Base-by-base conservation (phyloP, 2,797 vertebrate species). In the Carduelis carduelis region DNA sequence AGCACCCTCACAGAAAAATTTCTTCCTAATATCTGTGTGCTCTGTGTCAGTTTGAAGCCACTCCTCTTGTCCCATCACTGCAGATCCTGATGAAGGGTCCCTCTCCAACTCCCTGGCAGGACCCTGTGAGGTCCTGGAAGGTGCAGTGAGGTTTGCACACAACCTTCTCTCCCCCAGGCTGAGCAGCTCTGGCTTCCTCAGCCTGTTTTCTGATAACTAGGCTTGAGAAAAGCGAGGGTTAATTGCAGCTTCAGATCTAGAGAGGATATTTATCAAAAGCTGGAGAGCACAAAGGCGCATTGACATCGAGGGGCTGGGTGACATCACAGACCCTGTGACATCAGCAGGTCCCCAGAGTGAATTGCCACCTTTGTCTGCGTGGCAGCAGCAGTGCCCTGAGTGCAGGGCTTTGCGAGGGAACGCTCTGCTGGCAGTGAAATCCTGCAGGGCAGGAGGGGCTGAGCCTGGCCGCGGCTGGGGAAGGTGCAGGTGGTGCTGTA, bases 321-420 rank as follows among this genome's bases (percentile, higher is more conserved):
- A 95, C 82, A 80, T 97, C 96, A 95, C 74, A 83, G 23, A 39
- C 43, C 18, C 82, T 89, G 81, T 97, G 96, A 95, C 95, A 93
- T 96, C 95, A 97, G 89, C 93, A 91, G 72, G 46, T 64, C 75
- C 92, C 80, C 28, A 28, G 87, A 93, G 94, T 98, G 89, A 98
- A 98, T 97, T 96, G 78, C 81, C 21, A 89, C 81, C 97, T 98
- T 97, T 98, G 97, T 98, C 86, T 89, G 66, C n/a, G 8, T 19
- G 74, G 95, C 86, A 90, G 94, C 82, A 94, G 57, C 77, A 12
- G 39, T 34, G 59, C 91, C 88, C 34, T 82, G 60, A 76, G 77
- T 60, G 14, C 74, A 74, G 39, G 22, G 95, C 94, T 96, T 87
- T 96, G 94, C 94, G 18, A 20, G 55, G 59, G 78, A 83, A 7